Evolutionary conservation across 2,888 invertebrate genomes (phyloP).

Genomic region (Apodemia duryi): DNA sequence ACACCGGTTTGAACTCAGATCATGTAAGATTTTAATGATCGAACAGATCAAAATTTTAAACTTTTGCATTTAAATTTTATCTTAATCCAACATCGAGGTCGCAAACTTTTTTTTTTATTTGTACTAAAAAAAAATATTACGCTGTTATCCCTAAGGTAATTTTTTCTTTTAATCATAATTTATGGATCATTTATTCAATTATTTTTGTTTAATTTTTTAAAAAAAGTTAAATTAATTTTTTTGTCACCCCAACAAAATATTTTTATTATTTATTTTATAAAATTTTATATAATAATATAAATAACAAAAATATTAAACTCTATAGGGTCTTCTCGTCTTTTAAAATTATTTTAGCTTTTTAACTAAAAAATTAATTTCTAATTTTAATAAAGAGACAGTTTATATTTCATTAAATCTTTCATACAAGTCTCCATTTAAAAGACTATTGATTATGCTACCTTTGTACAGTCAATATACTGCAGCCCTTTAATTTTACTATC

Average conservation of each 20-base stretch:
- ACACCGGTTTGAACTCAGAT: constrained; percentile 93
- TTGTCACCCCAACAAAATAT: constrained; percentile 83
- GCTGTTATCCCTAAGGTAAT: constrained; percentile 93
- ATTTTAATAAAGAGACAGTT: constrained; percentile 70
- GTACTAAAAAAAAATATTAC: constrained; percentile 88
- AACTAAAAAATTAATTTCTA: constrained; percentile 70
- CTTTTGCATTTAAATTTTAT: constrained; percentile 82
- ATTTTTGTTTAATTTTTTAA: constrained; percentile 48
- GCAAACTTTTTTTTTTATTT: constrained; percentile 86
- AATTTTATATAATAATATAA: constrained; percentile 52
- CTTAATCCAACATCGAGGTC: constrained; percentile 95
- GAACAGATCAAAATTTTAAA: constrained; percentile 87
- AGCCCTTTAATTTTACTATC: constrained; percentile 83
- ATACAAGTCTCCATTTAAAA: constrained; percentile 89
- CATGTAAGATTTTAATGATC: constrained; percentile 91
- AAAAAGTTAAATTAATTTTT: constrained; percentile 81
- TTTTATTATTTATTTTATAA: constrained; percentile 43
- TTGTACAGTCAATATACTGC: constrained; percentile 75
- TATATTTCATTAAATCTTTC: constrained; percentile 85
- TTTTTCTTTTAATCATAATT: constrained; percentile 82
- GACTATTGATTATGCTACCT: constrained; percentile 53
- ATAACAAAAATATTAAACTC: constrained; percentile 79
- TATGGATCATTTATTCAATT: constrained; percentile 76
- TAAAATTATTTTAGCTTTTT: constrained; percentile 83
- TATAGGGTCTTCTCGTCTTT: constrained; percentile 90